Conservation (phyloP, 2,888 invertebrate species). For the Melikaiella ostensackeni region DNA sequence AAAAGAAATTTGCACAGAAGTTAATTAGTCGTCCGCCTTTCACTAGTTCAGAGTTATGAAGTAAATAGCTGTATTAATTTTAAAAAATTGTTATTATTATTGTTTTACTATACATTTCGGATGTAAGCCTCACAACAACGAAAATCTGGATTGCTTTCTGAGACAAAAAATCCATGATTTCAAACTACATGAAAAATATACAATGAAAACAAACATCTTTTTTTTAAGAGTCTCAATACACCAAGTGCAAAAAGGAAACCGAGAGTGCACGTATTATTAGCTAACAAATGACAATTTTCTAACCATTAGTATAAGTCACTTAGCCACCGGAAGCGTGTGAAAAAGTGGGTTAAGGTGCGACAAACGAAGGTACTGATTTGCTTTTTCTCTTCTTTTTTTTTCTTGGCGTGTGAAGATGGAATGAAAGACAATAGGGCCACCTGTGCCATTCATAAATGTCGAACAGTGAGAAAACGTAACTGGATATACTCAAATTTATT, state of each 20-base stretch:
- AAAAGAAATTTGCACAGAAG: too few relatives aligned
- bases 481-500: too few relatives aligned
- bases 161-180: too few relatives aligned
- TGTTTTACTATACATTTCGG: too few relatives aligned
- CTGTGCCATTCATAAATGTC: background rate
- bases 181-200: too few relatives aligned
- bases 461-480: background rate
- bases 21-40: too few relatives aligned
- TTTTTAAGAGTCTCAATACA: background rate
- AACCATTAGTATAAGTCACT: slow-evolving; percentile 9
- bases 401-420: background rate
- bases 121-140: too few relatives aligned
- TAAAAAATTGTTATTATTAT: too few relatives aligned
- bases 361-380: background rate
- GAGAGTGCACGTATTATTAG: slow-evolving; percentile 4
- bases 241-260: slow-evolving; percentile 11
- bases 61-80: too few relatives aligned
- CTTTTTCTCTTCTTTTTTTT: slow-evolving; percentile 16
- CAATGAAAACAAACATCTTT: background rate
- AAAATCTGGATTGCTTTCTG: too few relatives aligned
- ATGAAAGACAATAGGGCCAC: background rate
- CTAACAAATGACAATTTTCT: slow-evolving; percentile 11
- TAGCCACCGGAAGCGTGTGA: slow-evolving; percentile 35
- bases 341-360: slow-evolving; percentile 44
- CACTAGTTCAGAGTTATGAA: too few relatives aligned